Percentiles rank a stretch among this genome's conserved stretches.
phyloP scores from a whole-genome alignment of 1,140 invertebrate genomes.

The Ladona fulva region DNA sequence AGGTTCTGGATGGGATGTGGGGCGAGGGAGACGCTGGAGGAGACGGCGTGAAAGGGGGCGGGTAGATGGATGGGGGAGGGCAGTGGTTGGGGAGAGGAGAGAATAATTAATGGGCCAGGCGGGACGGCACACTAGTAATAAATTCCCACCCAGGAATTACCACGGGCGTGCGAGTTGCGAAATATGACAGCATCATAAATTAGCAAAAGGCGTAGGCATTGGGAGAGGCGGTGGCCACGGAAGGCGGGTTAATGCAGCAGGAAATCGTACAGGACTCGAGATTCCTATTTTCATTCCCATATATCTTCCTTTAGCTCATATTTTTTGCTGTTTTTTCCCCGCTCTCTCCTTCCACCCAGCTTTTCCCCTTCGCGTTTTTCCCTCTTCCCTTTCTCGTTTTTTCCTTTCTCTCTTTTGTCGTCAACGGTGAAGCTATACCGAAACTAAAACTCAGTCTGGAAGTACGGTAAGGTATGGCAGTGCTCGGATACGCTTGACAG shows the following conservation, averaged over 20 bases:
- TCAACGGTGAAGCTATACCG: not conserved
- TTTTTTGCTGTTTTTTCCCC: not conserved
- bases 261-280: slow-evolving; percentile 3
- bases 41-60: no score
- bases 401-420: slow-evolving; percentile 4
- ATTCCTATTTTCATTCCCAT: slow-evolving; percentile 10
- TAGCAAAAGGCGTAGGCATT: slow-evolving; percentile 15
- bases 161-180: slow-evolving; percentile 34
- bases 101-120: slow-evolving; percentile 33
- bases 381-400: not conserved
- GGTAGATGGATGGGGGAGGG: not conserved
- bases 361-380: not conserved
- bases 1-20: not conserved
- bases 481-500: not conserved
- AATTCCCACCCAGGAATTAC: slow-evolving; percentile 36
- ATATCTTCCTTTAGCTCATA: slow-evolving; percentile 10
- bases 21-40: no score
- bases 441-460: not conserved
- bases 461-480: not conserved
- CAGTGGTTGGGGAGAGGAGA: not conserved
- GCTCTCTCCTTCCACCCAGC: not conserved
- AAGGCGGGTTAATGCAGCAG: slow-evolving; percentile 11
- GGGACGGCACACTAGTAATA: slow-evolving; percentile 31
- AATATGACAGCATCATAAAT: slow-evolving; percentile 37
- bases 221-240: slow-evolving; percentile 13